A percentile compares a stretch with the other conserved stretches of the same genome.
These are phyloP conservation scores for Catocala nupta DNA, from an alignment of 2,888 invertebrate species.

Conservation along the genomic window DNA sequence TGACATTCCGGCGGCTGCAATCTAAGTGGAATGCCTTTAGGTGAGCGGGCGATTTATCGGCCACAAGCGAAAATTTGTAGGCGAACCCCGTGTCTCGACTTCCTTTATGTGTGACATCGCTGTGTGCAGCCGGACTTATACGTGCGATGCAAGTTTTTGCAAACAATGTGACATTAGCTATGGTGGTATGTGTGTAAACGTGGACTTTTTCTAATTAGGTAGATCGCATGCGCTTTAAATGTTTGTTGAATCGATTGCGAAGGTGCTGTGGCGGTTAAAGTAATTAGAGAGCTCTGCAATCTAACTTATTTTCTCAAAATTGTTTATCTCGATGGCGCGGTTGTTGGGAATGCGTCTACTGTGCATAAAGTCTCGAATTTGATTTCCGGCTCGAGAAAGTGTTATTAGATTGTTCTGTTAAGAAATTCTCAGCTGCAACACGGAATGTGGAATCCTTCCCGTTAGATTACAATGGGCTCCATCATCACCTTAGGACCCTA, in stretches of 20 bases:
- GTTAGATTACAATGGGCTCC: too few relatives aligned
- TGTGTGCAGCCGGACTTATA: constrained; percentile 1
- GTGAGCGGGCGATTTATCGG: constrained; percentile 53
- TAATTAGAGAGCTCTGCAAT: too few relatives aligned
- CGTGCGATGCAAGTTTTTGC: constrained; percentile 10
- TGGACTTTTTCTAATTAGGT: constrained; percentile 22
- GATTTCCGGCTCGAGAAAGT: too few relatives aligned
- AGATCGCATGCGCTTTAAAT: constrained; percentile 17
- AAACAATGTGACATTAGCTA: constrained; percentile 8
- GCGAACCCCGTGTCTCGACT: constrained; percentile 18
- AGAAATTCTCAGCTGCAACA: too few relatives aligned
- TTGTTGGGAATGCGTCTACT: too few relatives aligned
- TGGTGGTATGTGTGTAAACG: constrained; percentile 5
- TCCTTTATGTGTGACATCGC: neutral
- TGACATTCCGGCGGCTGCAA: constrained; percentile 60
- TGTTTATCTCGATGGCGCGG: too few relatives aligned
- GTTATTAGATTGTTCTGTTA: too few relatives aligned
- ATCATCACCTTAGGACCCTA: too few relatives aligned
- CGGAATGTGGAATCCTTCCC: too few relatives aligned
- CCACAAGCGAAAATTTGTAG: constrained; percentile 41
- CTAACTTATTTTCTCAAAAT: too few relatives aligned
- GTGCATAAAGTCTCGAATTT: too few relatives aligned
- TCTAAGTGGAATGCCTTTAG: constrained; percentile 61
- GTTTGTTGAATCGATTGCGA: constrained; percentile 13
- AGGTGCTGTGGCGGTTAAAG: neutral